phyloP scores from a whole-genome alignment of 1,140 invertebrate genomes.

The Sinella curviseta region DNA sequence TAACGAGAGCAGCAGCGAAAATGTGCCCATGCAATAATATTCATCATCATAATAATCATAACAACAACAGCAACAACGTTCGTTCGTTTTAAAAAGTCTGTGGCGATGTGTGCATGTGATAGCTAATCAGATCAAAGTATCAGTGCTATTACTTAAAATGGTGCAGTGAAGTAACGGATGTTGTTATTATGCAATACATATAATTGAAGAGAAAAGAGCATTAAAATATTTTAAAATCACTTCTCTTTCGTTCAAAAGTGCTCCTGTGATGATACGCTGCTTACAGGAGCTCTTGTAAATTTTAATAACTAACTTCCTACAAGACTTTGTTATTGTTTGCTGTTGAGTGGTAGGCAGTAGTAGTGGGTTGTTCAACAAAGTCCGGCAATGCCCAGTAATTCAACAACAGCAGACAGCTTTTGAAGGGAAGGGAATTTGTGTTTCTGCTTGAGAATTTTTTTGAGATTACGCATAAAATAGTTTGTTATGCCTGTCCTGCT shows the following conservation, averaged over 20 bases:
- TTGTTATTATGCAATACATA: conserved; percentile 18
- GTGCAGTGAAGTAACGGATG: conserved; percentile 18
- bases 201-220: conserved; percentile 10
- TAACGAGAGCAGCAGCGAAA: neutral
- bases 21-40: neutral
- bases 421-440: neutral
- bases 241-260: neutral
- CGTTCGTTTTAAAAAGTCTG: neutral
- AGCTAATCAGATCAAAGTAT: conserved; percentile 10
- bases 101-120: neutral
- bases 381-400: neutral
- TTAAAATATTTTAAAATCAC: conserved; percentile 4
- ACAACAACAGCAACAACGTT: neutral
- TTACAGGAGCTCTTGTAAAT: neutral
- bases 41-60: neutral
- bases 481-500: neutral
- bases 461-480: neutral
- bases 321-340: neutral
- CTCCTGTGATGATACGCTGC: neutral
- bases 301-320: neutral
- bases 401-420: neutral
- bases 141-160: conserved; percentile 1
- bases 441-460: neutral
- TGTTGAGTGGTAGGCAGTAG: too few species aligned
- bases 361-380: neutral